Evolutionary conservation across 2,888 invertebrate species (phyloP).

Genomic region (Orthosia incerta): DNA sequence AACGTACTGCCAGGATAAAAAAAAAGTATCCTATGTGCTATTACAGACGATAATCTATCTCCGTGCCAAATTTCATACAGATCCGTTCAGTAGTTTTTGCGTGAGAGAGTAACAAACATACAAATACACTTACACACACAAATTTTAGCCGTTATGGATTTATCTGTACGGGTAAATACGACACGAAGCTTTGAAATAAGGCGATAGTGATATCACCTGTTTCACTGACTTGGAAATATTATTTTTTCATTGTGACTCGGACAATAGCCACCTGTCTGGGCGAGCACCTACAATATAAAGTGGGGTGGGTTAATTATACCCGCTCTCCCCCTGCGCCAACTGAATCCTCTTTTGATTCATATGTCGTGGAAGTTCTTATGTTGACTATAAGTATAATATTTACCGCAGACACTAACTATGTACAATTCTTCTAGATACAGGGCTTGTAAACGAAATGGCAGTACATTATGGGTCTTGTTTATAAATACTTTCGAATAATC

Average conservation of each 20-base stretch:
- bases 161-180: neutral
- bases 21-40: no score
- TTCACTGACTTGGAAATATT: slow-evolving; percentile 26
- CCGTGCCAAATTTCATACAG: no score
- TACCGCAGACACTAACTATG: neutral
- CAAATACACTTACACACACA: no score
- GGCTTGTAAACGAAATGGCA: neutral
- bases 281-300: slow-evolving; percentile 13
- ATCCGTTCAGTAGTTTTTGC: no score
- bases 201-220: slow-evolving; percentile 36
- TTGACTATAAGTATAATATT: neutral
- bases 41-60: no score
- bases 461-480: no score
- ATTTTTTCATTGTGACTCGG: slow-evolving; percentile 44
- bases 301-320: slow-evolving; percentile 54
- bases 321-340: neutral
- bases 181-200: neutral
- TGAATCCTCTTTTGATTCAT: slow-evolving; percentile 9
- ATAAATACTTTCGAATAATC: no score
- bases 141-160: neutral
- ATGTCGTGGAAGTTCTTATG: slow-evolving; percentile 33
- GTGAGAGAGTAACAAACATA: no score
- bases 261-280: slow-evolving; percentile 51
- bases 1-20: no score
- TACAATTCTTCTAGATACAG: neutral